A percentile compares a stretch with the other conserved stretches of the same genome.
phyloP scores from a whole-genome alignment of 2,113 vertebrate genomes.

The Gracilinanus agilis region DNA sequence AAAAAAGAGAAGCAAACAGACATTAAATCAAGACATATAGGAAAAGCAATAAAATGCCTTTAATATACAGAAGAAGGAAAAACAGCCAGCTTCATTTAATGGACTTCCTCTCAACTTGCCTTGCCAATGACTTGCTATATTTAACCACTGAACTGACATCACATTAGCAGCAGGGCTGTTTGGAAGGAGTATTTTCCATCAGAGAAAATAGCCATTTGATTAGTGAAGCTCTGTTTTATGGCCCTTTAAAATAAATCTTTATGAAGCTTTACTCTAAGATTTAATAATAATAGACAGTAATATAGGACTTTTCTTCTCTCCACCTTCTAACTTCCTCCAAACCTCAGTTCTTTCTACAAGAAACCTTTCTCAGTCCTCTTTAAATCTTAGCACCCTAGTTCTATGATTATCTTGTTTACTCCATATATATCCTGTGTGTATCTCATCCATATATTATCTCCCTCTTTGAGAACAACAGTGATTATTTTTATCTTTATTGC shows the following conservation, averaged over 20 bases:
- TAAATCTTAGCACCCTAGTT: background rate
- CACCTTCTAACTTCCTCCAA: background rate
- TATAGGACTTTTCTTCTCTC: background rate
- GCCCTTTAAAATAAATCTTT: background rate
- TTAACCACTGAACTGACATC: background rate
- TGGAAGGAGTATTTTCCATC: background rate
- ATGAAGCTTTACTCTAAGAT: background rate
- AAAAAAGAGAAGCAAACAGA: accelerated
- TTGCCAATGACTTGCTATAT: background rate
- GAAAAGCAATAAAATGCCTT: background rate
- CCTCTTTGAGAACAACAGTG: background rate
- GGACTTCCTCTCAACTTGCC: background rate
- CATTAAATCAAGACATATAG: background rate
- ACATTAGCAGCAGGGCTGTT: background rate
- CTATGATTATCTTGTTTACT: background rate
- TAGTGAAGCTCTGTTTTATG: background rate
- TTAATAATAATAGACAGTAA: background rate
- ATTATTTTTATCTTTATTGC: background rate
- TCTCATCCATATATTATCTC: background rate
- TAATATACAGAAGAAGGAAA: background rate
- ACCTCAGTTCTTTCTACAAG: background rate
- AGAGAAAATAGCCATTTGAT: background rate
- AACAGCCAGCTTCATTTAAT: background rate
- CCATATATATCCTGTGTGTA: background rate
- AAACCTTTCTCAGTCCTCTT: background rate